These are phyloP conservation scores for Heptranchias perlo DNA, from an alignment of 2,113 vertebrate genomes.

Conservation along the genomic window DNA sequence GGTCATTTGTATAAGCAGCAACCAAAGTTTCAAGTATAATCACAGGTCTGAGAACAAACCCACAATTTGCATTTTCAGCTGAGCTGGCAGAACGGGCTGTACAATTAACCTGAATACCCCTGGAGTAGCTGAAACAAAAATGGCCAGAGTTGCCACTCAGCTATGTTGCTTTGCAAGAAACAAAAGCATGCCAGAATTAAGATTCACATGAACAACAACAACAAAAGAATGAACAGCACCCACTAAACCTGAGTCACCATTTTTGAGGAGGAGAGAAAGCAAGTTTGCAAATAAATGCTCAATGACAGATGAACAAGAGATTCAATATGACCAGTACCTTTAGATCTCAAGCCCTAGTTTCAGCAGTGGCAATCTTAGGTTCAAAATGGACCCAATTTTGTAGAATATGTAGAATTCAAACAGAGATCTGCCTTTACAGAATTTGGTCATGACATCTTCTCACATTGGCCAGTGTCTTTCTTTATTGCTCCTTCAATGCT, in stretches of 20 bases:
- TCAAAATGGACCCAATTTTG: not conserved
- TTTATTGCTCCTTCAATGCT: not conserved
- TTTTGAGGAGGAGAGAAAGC: no score
- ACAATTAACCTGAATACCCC: not conserved
- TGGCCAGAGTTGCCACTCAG: no score
- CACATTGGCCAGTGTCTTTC: not conserved
- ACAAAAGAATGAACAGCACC: no score
- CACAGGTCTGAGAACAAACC: not conserved
- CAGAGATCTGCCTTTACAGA: no score
- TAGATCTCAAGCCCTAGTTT: not conserved
- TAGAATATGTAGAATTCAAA: no score
- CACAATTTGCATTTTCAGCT: not conserved
- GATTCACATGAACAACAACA: no score
- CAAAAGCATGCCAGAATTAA: no score
- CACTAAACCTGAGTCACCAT: no score
- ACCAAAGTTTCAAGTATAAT: not conserved
- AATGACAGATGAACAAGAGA: not conserved
- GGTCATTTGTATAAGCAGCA: not conserved
- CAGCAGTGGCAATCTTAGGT: not conserved
- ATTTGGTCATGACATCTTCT: no score
- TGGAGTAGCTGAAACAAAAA: no score
- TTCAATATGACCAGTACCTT: not conserved
- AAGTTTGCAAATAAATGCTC: no score
- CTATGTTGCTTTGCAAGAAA: no score
- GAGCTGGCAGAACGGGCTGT: not conserved